Conservation (phyloP, 2,888 invertebrate species). For the Eurytoma californica region DNA sequence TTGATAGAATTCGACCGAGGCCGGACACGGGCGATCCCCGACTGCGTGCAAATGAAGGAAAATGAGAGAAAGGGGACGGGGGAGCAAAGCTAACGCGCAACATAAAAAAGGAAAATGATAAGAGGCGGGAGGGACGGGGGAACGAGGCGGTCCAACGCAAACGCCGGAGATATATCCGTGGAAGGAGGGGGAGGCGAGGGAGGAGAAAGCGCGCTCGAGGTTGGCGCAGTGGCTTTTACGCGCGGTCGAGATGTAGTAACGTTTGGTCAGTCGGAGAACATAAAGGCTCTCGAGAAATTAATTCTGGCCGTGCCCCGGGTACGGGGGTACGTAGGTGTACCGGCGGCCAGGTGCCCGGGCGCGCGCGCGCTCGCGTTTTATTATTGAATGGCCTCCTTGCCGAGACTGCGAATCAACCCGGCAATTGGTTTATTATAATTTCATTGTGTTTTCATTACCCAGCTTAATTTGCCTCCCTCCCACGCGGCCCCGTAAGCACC, state of each 20-base stretch:
- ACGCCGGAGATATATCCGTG: constrained; percentile 34
- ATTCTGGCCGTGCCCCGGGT: constrained; percentile 66
- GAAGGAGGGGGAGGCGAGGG: neutral
- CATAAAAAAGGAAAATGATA: constrained; percentile 24
- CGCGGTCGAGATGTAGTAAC: constrained; percentile 60
- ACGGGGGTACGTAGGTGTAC: constrained; percentile 43
- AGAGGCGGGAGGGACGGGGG: constrained; percentile 1
- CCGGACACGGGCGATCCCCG: neutral
- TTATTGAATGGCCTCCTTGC: constrained; percentile 70
- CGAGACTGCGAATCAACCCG: constrained; percentile 69
- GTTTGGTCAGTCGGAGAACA: constrained; percentile 72
- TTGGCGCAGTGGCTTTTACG: constrained; percentile 57
- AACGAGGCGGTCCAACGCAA: constrained; percentile 39
- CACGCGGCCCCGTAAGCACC: constrained; percentile 63
- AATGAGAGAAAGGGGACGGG: constrained; percentile 29
- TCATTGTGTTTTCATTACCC: constrained; percentile 74
- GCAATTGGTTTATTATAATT: constrained; percentile 74
- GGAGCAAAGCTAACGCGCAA: neutral
- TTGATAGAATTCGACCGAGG: neutral
- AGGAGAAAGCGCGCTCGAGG: constrained; percentile 42
- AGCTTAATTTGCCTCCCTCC: constrained; percentile 66
- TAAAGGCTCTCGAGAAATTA: constrained; percentile 74
- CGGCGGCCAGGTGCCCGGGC: neutral
- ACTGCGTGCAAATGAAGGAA: constrained; percentile 38
- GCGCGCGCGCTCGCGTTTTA: constrained; percentile 67